These are phyloP conservation scores for Torymus tubicola DNA, from an alignment of 2,888 invertebrate species.

Conservation along the genomic window DNA sequence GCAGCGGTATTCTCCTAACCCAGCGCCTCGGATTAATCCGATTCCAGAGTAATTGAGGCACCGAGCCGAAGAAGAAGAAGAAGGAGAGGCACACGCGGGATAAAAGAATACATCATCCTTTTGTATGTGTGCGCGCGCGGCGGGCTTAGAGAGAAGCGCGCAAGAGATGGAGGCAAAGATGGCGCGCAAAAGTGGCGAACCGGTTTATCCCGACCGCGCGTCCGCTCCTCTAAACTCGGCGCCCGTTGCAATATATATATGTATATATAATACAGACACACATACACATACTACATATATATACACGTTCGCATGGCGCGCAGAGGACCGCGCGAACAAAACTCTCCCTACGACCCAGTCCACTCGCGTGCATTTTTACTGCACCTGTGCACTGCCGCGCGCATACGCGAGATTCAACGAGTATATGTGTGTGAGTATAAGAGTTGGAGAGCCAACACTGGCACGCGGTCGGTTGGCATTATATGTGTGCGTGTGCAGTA, in stretches of 20 bases:
- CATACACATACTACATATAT: neutral
- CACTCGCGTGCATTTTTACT: conserved; percentile 40
- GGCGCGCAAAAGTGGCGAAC: conserved; percentile 61
- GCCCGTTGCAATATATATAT: neutral
- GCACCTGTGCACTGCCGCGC: conserved; percentile 30
- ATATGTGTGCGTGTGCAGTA: too few species aligned
- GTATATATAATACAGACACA: neutral
- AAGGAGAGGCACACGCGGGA: neutral
- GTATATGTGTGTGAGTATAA: too few species aligned
- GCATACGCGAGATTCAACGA: neutral
- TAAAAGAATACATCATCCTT: conserved; percentile 36
- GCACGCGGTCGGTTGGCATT: too few species aligned
- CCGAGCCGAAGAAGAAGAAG: neutral
- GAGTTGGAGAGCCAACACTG: too few species aligned
- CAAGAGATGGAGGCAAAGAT: conserved; percentile 71
- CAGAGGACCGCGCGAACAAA: conserved; percentile 22
- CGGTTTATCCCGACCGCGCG: conserved; percentile 61
- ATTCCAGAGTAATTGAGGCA: too few species aligned
- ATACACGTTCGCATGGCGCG: neutral
- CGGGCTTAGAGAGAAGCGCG: conserved; percentile 53
- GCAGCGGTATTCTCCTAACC: too few species aligned
- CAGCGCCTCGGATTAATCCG: too few species aligned
- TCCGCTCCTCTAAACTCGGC: conserved; percentile 42
- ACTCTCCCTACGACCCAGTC: conserved; percentile 33
- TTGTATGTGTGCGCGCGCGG: conserved; percentile 18